Base-by-base conservation (phyloP, 2,797 vertebrate species). In the Benthosema pterotum region DNA sequence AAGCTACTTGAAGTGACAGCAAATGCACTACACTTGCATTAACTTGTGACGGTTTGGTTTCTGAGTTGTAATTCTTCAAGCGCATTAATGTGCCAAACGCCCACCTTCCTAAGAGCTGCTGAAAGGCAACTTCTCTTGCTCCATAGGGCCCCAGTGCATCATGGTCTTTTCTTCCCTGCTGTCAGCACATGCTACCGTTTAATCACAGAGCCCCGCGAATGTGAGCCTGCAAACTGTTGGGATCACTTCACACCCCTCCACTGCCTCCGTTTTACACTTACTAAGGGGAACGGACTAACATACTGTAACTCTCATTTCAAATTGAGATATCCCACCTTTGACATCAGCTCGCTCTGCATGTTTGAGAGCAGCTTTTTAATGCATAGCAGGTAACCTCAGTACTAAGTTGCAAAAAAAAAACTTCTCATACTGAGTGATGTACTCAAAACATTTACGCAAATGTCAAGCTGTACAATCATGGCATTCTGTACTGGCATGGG, bases 161-260 rank as follows among this genome's bases (percentile, higher is more conserved):
- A 65, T 75, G 68, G 73, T 76, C 72, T 60, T 84, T 65, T 11
- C 63, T 60, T 62, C 71, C 45, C 46, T 70, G 76, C 85, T 90
- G 87, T 89, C 89, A 88, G 79, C 87, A 88, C 81, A 22, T 81
- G 80, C 88, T 92, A 79, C 87, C 65, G 86, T 87, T 88, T 88
- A 89, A 92, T 89, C 75, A 82, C n/a, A 72, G 75, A 68, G 63
- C 50, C 55, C 17, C 19, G 65, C 67, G 63, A 59, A 18, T 72
- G 65, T 62, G 69, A 77, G 60, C 57, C 72, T 71, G 83, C 75
- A 78, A 57, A 61, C 77, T 73, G 73, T 22, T 4, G 60, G 79
- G 75, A 81, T 72, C 63, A 74, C 71, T 79, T 83, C 68, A 76
- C 72, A 74, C 72, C 55, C 67, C 50, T 60, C 43, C 52, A 14